These are phyloP conservation scores for Microtus oregoni DNA, from an alignment of 2,113 vertebrate species.

Conservation along the genomic window DNA sequence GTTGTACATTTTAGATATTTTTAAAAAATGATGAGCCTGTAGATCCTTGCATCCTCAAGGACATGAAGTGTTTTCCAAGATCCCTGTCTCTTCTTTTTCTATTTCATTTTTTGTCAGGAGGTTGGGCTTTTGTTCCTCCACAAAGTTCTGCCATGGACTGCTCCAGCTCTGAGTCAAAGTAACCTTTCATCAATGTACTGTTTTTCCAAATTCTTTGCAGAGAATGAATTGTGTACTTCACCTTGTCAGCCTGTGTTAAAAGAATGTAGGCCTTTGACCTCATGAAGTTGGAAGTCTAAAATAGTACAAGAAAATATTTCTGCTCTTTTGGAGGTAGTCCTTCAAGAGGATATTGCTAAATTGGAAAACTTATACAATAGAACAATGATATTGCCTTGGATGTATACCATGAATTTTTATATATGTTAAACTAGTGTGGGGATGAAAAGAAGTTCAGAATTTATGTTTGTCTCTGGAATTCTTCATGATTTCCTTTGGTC, in stretches of 20 bases:
- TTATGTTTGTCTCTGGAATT: neutral
- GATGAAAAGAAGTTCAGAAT: neutral
- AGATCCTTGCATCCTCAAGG: neutral
- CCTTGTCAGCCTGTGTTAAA: neutral
- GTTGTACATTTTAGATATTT: neutral
- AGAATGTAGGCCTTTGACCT: neutral
- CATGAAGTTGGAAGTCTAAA: neutral
- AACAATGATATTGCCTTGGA: neutral
- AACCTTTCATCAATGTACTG: neutral
- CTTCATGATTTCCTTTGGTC: neutral
- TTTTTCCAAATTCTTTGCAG: neutral
- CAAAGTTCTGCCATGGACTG: neutral
- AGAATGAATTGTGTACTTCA: neutral
- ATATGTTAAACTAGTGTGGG: neutral
- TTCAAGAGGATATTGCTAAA: neutral
- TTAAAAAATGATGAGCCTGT: neutral
- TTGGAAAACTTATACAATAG: slow-evolving; percentile 6
- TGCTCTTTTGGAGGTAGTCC: neutral
- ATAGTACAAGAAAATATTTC: neutral
- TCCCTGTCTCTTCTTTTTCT: neutral
- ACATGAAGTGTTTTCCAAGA: neutral
- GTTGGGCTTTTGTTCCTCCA: neutral
- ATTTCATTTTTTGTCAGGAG: neutral
- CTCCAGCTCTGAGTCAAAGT: neutral
- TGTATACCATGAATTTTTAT: neutral